These are phyloP conservation scores for Gerris lacustris DNA, from an alignment of 2,888 invertebrate species.

Conservation along the genomic window DNA sequence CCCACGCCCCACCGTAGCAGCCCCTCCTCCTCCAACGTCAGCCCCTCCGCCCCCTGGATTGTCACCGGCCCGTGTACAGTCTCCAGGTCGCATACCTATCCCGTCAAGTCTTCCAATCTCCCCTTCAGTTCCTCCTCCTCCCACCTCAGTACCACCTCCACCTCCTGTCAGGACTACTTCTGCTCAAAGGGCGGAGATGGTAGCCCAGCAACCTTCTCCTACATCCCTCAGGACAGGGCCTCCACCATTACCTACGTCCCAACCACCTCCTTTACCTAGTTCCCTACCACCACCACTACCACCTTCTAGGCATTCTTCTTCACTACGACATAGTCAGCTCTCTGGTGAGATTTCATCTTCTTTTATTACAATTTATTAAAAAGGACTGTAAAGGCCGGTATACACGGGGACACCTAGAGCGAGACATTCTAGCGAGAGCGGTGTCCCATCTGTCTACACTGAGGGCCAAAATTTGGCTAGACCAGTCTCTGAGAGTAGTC, in stretches of 20 bases:
- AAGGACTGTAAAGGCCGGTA: too few species aligned
- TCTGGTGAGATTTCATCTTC: background rate
- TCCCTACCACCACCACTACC: conserved; percentile 25
- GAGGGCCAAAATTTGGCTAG: too few species aligned
- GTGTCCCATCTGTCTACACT: too few species aligned
- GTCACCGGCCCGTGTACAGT: background rate
- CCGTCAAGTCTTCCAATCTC: conserved; percentile 44
- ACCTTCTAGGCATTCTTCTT: conserved; percentile 25
- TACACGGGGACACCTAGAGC: too few species aligned
- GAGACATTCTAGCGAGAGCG: too few species aligned
- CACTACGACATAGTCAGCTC: conserved; percentile 19
- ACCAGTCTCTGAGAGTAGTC: too few species aligned
- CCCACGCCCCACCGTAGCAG: conserved; percentile 36
- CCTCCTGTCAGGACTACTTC: conserved; percentile 19
- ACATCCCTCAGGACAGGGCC: conserved; percentile 36
- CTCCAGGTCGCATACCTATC: conserved; percentile 45
- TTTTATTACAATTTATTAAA: too few species aligned
- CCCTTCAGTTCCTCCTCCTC: conserved; percentile 33
- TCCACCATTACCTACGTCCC: conserved; percentile 23
- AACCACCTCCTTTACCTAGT: conserved; percentile 23
- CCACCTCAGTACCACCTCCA: conserved; percentile 26
- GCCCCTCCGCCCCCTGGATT: conserved; percentile 26
- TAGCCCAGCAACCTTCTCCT: conserved; percentile 48
- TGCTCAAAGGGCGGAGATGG: conserved; percentile 40
- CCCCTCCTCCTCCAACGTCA: conserved; percentile 30